These are phyloP conservation scores for Hyalella azteca DNA, from an alignment of 2,888 invertebrate genomes.

Conservation along the genomic window DNA sequence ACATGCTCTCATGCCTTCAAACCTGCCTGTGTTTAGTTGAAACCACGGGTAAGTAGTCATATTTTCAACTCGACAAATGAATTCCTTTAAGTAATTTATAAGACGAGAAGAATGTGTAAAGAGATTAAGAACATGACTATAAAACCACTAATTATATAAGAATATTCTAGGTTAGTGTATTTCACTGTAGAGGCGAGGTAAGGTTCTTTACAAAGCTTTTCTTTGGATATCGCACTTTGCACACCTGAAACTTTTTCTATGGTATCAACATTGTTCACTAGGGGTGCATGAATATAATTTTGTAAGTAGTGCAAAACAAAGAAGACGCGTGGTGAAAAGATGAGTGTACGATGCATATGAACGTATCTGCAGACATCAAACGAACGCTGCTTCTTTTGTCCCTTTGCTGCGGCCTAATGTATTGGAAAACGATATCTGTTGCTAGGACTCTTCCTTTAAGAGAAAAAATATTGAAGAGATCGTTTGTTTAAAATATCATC, in stretches of 20 bases:
- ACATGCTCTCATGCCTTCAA: too few species aligned
- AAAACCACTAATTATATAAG: too few species aligned
- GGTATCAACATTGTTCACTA: neutral
- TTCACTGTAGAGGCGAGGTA: too few species aligned
- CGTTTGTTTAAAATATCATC: slow-evolving; percentile 18
- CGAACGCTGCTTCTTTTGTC: slow-evolving; percentile 17
- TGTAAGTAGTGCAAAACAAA: slow-evolving; percentile 5
- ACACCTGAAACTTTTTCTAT: slow-evolving; percentile 5
- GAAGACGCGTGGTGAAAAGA: neutral
- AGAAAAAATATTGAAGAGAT: neutral
- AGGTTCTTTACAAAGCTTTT: too few species aligned
- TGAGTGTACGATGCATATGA: neutral
- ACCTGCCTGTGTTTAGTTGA: too few species aligned
- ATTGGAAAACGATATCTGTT: slow-evolving; percentile 37
- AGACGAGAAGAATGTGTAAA: too few species aligned
- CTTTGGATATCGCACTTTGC: too few species aligned
- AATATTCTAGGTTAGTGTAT: too few species aligned
- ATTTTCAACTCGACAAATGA: too few species aligned
- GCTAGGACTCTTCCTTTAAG: neutral
- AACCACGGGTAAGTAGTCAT: too few species aligned
- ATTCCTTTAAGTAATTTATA: too few species aligned
- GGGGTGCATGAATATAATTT: slow-evolving; percentile 11
- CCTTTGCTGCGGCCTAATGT: slow-evolving; percentile 30
- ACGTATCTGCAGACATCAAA: slow-evolving; percentile 31
- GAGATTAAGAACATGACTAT: too few species aligned